Conservation (phyloP, 2,888 invertebrate species). For the Eudemis profundana region DNA sequence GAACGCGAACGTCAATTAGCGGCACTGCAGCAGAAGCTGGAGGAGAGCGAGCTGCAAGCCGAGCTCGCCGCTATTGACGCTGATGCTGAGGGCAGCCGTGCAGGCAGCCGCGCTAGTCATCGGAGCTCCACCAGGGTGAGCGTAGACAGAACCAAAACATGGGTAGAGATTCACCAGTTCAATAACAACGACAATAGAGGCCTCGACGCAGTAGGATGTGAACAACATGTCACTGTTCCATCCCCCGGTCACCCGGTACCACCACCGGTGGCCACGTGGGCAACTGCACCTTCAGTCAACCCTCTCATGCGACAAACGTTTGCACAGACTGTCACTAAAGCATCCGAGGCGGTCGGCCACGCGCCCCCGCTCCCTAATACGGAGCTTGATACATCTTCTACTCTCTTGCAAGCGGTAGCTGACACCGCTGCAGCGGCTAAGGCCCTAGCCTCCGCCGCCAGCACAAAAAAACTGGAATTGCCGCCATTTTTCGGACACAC, state of each 20-base stretch:
- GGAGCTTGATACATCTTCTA: not conserved
- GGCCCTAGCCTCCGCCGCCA: not conserved
- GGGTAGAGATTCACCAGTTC: conserved; percentile 1
- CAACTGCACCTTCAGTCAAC: conserved; percentile 13
- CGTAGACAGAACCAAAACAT: conserved; percentile 15
- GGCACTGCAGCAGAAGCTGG: conserved; percentile 3
- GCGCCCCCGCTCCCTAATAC: conserved; percentile 1
- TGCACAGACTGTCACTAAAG: not conserved
- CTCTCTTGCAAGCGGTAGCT: not conserved
- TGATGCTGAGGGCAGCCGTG: conserved; percentile 9
- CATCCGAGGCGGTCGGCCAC: conserved; percentile 7
- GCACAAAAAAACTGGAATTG: too few relatives aligned
- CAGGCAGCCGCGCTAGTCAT: not conserved
- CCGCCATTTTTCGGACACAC: conserved; percentile 16
- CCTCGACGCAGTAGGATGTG: not conserved
- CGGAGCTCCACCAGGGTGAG: conserved; percentile 4
- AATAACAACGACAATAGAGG: not conserved
- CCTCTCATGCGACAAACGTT: not conserved
- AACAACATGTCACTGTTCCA: not conserved
- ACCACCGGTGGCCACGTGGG: conserved; percentile 5
- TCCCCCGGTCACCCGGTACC: conserved; percentile 6
- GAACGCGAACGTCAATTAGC: conserved; percentile 7
- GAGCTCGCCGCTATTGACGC: conserved; percentile 11
- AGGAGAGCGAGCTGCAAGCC: conserved; percentile 9
- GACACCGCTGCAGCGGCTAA: not conserved